Evolutionary conservation across 2,888 invertebrate genomes (phyloP), one percentile per base, ranked within the genome.

Genomic region (Eustalomyia histrio): DNA sequence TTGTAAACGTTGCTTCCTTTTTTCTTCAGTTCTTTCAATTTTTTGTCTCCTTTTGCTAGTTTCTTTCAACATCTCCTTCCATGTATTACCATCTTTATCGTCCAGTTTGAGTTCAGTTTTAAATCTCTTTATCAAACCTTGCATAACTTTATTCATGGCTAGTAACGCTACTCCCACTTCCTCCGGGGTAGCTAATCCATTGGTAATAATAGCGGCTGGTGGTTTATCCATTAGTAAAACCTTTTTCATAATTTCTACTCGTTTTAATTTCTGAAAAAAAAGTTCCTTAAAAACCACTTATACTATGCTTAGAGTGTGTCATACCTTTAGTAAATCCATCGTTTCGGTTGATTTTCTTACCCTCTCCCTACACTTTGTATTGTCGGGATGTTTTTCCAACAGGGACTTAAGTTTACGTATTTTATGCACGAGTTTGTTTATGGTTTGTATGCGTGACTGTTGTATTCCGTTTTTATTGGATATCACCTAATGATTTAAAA

Each of bases 351-450:
- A 84, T 74, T 86, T 88, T 0, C 87, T 84, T 4, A 87, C 69
- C 0, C 87, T 88, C 6, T 85, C 84, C 33, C 86, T 86, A 47
- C 83, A 84, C 67, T 87, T 88, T 5, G 68, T 84, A 83, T 86
- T 82, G 0, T 87, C 86, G 0, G 89, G 87, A 1, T 87, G 79
- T 57, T 89, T 89, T 8, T 84, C 86, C 29, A 85, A 65, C 2
- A 85, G 72, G 17, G 76, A 24, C 76, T 89, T 89, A 0, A 89
- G 33, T 80, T 88, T 89, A n/a, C 88, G 85, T 50, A 90, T 84
- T 81, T 89, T 90, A 6, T 89, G 88, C 1, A 90, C 87, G 16
- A 90, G 74, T 82, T 89, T 89, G 35, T 88, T 87, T 50, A 90
- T 87, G 9, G 87, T 86, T 73, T 89, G 86, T 0, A 84, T 83